A percentile compares a stretch with the other conserved stretches of the same genome.
Conservation (phyloP, 2,797 vertebrate species). For the Hyperoplus lanceolatus region DNA sequence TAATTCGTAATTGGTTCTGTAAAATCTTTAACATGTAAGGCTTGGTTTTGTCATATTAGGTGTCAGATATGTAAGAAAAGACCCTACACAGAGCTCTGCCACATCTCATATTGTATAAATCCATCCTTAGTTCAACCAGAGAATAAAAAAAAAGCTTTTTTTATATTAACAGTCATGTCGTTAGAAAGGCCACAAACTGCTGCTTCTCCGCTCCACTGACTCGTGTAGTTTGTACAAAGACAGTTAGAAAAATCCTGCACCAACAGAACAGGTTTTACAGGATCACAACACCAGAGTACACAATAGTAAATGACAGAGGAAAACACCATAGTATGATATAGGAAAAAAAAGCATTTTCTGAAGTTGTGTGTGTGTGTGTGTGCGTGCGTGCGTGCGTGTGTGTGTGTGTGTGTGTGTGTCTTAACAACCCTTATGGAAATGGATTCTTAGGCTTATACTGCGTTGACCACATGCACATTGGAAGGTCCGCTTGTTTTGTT, state of each 20-base stretch:
- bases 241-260: conserved; percentile 48
- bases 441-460: background rate
- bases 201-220: conserved; percentile 39
- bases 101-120: conserved; percentile 29
- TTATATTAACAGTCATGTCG: conserved; percentile 68
- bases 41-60: no score
- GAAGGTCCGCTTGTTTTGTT: background rate
- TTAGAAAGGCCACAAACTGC: conserved; percentile 67
- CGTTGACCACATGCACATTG: conserved; percentile 25
- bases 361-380: background rate
- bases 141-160: conserved; percentile 6
- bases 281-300: conserved; percentile 53
- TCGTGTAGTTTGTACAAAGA: conserved; percentile 47
- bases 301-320: conserved; percentile 20
- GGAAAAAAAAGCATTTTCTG: conserved; percentile 17
- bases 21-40: no score
- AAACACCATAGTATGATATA: conserved; percentile 18
- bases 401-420: background rate
- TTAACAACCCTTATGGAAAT: background rate
- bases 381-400: background rate
- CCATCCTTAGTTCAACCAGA: conserved; percentile 49
- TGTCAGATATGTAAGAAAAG: no score
- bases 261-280: conserved; percentile 28
- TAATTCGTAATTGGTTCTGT: no score
- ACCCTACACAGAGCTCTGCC: background rate